Base-by-base conservation (phyloP, 2,113 vertebrate genomes). In the Istiophorus platypterus region DNA sequence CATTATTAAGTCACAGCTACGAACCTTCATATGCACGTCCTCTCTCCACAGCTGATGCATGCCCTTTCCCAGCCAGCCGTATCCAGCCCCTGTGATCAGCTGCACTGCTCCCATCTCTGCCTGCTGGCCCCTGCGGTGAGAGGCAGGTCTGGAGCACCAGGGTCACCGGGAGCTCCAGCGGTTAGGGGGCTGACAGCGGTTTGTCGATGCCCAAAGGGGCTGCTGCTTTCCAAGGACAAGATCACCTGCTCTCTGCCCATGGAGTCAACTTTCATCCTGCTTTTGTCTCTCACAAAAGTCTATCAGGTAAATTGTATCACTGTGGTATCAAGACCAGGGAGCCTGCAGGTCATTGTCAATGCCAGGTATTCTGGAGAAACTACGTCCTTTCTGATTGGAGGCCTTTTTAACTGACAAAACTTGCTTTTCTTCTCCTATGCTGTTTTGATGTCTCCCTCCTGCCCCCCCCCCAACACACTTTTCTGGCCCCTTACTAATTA, bases 41-140 rank as follows among this genome's bases (percentile, higher is more conserved):
- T 81, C 47, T 69, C 11, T 74, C 41, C 61, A 4, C 66, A 96
- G 95, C 31, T 94, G 64, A 91, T 93, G 79, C 95, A 96, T 42
- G 54, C 86, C n/a, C 76, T 94, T 1, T 92, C 96, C 17, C 97
- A 96, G 77, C 95, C 94, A 0, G 3, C 4, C 0, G 78, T 85
- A 6, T 20, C 84, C 0, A 96, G 84, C 74, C 96, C 97, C 0
- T 99, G 98, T 34, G 74, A 80, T 17, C 59, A 29, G 0, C 69
- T 90, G 0, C 81, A 26, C 11, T 99, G 97, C 81, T 97, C 97
- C 73, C 96, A 98, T 69, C 37, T 97, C 31, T 99, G 97, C 66
- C 93, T 99, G 29, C 90, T 98, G 91, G 94, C 93, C 0, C 69
- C 95, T 12, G 65, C n/a, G 0, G 8, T 14, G 5, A 70, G 2